These are phyloP conservation scores for Colinus virginianus DNA, from an alignment of 2,113 vertebrate species.

Conservation along the genomic window DNA sequence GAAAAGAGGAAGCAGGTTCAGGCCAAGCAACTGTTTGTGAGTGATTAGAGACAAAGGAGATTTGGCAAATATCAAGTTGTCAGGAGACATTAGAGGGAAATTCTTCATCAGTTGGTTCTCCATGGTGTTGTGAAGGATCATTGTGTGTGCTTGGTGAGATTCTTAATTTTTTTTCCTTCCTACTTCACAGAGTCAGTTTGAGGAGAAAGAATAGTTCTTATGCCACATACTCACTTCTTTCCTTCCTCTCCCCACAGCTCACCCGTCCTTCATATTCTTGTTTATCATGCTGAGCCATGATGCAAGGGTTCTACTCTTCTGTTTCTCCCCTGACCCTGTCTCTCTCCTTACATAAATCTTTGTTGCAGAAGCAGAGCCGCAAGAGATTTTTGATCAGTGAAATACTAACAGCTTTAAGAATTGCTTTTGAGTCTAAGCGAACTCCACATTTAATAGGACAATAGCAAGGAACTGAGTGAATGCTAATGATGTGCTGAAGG, in stretches of 20 bases:
- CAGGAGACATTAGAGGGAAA: constrained; percentile 23
- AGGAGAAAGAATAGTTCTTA: constrained; percentile 1
- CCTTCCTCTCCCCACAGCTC: background rate
- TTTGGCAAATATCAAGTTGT: constrained; percentile 18
- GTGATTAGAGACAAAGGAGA: constrained; percentile 54
- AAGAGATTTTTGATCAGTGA: constrained; percentile 35
- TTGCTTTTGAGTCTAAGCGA: constrained; percentile 10
- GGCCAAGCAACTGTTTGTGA: constrained; percentile 17
- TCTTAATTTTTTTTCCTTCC: constrained; percentile 33
- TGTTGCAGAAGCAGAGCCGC: constrained; percentile 33
- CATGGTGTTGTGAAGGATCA: constrained; percentile 19
- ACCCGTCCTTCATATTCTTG: background rate
- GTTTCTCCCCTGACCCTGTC: background rate
- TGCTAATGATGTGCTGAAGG: background rate
- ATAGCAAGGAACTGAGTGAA: background rate
- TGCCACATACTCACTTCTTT: background rate
- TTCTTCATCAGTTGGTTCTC: constrained; percentile 27
- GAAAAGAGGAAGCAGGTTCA: constrained; percentile 2
- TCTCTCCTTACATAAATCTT: constrained; percentile 11
- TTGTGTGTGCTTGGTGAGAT: background rate
- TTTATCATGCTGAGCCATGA: background rate
- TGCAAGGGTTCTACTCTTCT: background rate
- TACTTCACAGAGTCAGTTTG: background rate
- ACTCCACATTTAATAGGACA: constrained; percentile 9
- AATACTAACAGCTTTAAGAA: background rate